A percentile compares a stretch with the other conserved stretches of the same genome.
Conservation (phyloP, 2,113 vertebrate species). For the Gulo gulo region DNA sequence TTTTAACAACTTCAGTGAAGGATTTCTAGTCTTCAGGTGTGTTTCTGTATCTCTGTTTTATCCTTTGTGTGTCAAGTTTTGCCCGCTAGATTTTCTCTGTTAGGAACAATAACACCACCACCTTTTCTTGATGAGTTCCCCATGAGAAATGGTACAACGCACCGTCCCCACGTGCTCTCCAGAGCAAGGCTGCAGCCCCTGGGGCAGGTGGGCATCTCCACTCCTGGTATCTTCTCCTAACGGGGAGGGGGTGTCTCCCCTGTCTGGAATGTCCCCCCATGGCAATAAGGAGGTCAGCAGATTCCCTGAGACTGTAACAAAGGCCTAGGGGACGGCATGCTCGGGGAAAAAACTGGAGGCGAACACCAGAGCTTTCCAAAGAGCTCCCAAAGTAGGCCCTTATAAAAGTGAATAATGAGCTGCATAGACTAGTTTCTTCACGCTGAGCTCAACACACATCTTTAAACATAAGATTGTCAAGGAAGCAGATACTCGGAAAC, state of each 20-base stretch:
- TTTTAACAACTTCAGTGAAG: neutral
- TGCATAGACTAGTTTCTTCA: slow-evolving; percentile 79
- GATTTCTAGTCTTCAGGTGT: neutral
- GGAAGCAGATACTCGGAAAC: slow-evolving; percentile 83
- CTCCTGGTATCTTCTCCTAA: neutral
- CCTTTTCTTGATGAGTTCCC: neutral
- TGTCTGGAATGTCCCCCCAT: neutral
- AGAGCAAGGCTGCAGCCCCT: neutral
- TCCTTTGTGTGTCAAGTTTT: neutral
- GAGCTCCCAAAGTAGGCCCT: slow-evolving; percentile 62
- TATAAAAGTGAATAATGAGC: slow-evolving; percentile 81
- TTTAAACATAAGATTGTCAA: slow-evolving; percentile 83
- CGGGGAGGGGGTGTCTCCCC: neutral
- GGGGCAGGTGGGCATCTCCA: too few species aligned
- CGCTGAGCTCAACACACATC: slow-evolving; percentile 81
- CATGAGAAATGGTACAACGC: neutral
- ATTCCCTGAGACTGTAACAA: neutral
- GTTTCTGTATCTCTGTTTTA: neutral
- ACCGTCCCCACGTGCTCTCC: neutral
- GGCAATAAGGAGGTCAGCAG: neutral
- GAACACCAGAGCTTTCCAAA: slow-evolving; percentile 26
- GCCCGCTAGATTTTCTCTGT: neutral
- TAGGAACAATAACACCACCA: neutral
- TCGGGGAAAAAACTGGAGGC: slow-evolving; percentile 34
- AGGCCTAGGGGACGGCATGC: neutral